A percentile compares a stretch with the other conserved stretches of the same genome.
phyloP scores from a whole-genome alignment of 2,888 invertebrate species.

The Argyra leucocephala region DNA sequence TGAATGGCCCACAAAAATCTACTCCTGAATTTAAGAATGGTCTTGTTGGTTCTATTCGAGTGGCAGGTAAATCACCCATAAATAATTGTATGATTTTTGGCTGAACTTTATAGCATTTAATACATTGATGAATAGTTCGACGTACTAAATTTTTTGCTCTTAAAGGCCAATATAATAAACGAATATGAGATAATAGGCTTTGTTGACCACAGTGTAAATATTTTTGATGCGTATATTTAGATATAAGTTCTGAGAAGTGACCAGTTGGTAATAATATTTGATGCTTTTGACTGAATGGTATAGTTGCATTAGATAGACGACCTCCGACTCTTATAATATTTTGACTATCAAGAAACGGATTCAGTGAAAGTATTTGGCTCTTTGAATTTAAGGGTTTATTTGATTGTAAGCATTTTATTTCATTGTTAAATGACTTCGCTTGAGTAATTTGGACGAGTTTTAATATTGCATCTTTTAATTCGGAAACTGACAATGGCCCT shows the following conservation, averaged over 20 bases:
- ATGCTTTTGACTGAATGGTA: background rate
- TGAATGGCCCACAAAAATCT: constrained; percentile 21
- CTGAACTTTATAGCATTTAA: constrained; percentile 20
- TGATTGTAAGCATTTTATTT: background rate
- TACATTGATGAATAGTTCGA: constrained; percentile 20
- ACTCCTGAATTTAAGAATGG: constrained; percentile 18
- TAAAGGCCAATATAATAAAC: constrained; percentile 26
- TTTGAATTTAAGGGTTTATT: background rate
- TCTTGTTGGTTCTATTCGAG: constrained; percentile 16
- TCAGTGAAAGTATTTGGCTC: background rate
- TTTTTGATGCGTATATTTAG: background rate
- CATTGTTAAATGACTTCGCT: background rate
- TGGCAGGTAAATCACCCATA: constrained; percentile 22
- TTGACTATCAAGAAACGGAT: constrained; percentile 17
- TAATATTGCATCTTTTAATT: background rate
- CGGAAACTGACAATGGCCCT: background rate
- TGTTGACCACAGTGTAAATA: constrained; percentile 19
- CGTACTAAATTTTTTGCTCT: constrained; percentile 21
- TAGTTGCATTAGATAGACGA: constrained; percentile 10
- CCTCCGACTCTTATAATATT: constrained; percentile 19
- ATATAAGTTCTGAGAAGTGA: constrained; percentile 13
- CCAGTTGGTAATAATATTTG: constrained; percentile 10
- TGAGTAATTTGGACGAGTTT: background rate
- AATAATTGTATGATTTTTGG: constrained; percentile 21
- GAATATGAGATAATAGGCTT: constrained; percentile 16